These are phyloP conservation scores for Empis livida DNA, from an alignment of 2,888 invertebrate genomes.

Conservation along the genomic window DNA sequence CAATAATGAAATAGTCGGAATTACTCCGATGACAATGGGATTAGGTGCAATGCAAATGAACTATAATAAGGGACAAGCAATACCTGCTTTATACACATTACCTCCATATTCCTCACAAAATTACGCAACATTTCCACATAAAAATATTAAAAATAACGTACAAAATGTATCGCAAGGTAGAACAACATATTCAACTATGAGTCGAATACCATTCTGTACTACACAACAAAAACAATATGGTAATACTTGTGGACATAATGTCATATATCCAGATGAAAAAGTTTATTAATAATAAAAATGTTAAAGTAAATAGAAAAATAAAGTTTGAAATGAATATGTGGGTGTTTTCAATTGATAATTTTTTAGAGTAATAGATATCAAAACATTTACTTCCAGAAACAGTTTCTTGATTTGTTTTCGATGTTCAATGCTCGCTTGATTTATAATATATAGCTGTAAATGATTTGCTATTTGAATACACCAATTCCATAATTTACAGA, in stretches of 20 bases:
- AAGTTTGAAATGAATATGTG: too few relatives aligned
- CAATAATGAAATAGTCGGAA: constrained; percentile 49
- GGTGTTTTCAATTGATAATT: too few relatives aligned
- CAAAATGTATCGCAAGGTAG: constrained; percentile 33
- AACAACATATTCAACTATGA: constrained; percentile 48
- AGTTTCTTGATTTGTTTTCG: too few relatives aligned
- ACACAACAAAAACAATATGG: constrained; percentile 18
- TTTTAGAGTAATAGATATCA: too few relatives aligned
- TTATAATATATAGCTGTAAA: too few relatives aligned
- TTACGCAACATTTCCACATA: constrained; percentile 54
- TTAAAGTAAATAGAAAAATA: too few relatives aligned
- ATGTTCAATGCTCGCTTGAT: too few relatives aligned
- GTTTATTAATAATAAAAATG: constrained; percentile 29
- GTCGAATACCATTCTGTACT: constrained; percentile 42
- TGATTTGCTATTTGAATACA: too few relatives aligned
- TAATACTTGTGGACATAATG: constrained; percentile 18
- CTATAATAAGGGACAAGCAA: constrained; percentile 37
- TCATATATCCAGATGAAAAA: constrained; percentile 36
- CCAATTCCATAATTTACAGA: too few relatives aligned
- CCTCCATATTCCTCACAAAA: constrained; percentile 46
- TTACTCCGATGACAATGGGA: constrained; percentile 39
- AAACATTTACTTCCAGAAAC: too few relatives aligned
- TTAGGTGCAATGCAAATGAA: constrained; percentile 44
- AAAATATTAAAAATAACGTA: constrained; percentile 37
- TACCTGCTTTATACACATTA: constrained; percentile 42